Base-by-base conservation (phyloP, 2,888 invertebrate species). In the Clostera curtula region DNA sequence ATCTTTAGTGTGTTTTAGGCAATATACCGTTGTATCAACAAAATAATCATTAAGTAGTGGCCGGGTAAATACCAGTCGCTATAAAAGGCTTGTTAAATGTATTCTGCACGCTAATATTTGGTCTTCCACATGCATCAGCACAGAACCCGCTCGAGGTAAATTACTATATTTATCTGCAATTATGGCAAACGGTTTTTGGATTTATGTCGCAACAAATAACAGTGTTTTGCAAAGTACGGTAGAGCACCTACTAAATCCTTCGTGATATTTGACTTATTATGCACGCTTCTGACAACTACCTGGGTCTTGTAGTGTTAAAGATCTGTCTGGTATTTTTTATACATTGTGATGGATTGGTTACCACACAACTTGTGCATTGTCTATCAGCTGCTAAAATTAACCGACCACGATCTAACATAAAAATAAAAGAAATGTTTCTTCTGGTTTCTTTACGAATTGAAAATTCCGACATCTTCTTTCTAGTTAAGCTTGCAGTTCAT, bases 201-300 rank as follows among this genome's bases (percentile, higher is more conserved):
- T 69, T 69, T 70, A 68, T 60, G 49, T 40, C 27, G 54, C 58
- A 60, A 61, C 61, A 58, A 54, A 55, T 34, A 43, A 49, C 51
- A 56, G 56, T 54, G 45, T 53, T 40, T 40, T 53, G 39, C 38
- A 45, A 50, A 50, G 45, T 43, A 46, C 48, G 42, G 50, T 45
- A 46, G 45, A 40, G 43, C 33, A 33, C 40, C 53, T 52, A 42
- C 50, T 44, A 53, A 56, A 56, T 49, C 40, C 45, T 56, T 47
- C 41, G 36, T 43, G 51, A 50, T 33, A 43, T 32, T 45, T 40
- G 37, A 35, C 43, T 44, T 51, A 55, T 59, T 44, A 43, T 48
- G 43, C 36, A 34, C 36, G 30, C 12, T 20, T 27, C 29, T n/a
- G 19, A 24, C 10, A 22, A 10, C 30, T 24, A 17, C 25, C 27